Conservation (phyloP, 2,113 vertebrate species). For the Narcine bancroftii region DNA sequence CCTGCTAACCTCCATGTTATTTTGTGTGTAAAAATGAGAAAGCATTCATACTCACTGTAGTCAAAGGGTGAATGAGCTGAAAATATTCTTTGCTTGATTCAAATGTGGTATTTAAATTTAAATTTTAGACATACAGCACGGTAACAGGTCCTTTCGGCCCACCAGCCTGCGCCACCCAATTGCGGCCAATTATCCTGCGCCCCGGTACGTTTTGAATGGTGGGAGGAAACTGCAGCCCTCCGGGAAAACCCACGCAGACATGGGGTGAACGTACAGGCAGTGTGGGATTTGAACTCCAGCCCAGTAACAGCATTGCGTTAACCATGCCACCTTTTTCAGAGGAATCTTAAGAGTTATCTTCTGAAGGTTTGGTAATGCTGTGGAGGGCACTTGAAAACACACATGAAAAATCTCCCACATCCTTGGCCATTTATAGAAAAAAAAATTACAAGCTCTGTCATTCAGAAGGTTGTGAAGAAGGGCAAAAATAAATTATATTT, state of each 20-base stretch:
- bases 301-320: too few species aligned
- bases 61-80: neutral
- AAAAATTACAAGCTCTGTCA: neutral
- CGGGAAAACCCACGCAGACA: too few species aligned
- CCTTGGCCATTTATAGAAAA: neutral
- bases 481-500: neutral
- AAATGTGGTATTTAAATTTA: neutral
- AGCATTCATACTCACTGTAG: too few species aligned
- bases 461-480: neutral
- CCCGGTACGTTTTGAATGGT: too few species aligned
- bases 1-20: neutral
- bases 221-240: too few species aligned
- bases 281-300: too few species aligned
- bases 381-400: neutral
- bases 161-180: too few species aligned
- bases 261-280: too few species aligned
- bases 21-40: neutral
- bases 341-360: neutral
- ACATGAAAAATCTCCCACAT: neutral
- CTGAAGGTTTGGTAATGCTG: neutral
- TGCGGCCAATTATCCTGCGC: too few species aligned
- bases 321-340: too few species aligned
- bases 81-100: neutral
- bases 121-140: too few species aligned
- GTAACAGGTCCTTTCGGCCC: too few species aligned